phyloP scores from a whole-genome alignment of 2,113 vertebrate genomes.

The Felis catus region F.catus_Fca126_mat1.0 CM031424.1:74796001-74796500 shows the following conservation, averaged over 20 bases:
- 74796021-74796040: not conserved
- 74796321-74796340: conserved; percentile 91
- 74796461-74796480: not conserved
- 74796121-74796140: not conserved
- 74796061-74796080: not conserved
- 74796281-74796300: conserved; percentile 89
- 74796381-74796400: conserved; percentile 85
- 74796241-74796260: conserved; percentile 93
- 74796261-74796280: conserved; percentile 87
- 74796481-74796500: not conserved
- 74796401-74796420: not conserved
- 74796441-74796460: not conserved
- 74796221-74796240: rapidly evolving
- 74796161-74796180: not conserved
- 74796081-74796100: not conserved
- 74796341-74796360: conserved; percentile 92
- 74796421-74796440: not conserved
- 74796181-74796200: not conserved
- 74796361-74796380: conserved; percentile 90
- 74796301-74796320: conserved; percentile 93
- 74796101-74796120: not conserved
- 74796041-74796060: not conserved
- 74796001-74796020: not conserved
- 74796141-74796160: not conserved
- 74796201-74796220: not conserved